These are phyloP conservation scores for Metopia argyrocephala DNA, from an alignment of 2,888 invertebrate species.

Conservation along the genomic window DNA sequence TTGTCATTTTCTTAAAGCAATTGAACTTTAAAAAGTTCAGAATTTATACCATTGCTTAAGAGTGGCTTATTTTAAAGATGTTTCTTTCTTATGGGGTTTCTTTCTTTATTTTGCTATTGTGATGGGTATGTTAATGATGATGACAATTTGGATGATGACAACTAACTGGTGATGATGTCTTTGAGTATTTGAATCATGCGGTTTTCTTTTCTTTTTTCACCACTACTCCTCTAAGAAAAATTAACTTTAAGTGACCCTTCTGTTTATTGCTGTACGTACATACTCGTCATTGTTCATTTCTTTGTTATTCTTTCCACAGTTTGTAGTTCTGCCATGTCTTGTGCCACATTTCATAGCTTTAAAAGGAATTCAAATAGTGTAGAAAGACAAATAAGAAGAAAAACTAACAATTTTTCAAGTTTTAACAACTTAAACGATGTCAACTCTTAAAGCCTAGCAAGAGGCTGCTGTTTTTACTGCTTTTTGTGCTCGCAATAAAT, in stretches of 20 bases:
- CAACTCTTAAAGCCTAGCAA: no score
- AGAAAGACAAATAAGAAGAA: no score
- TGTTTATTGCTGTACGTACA: slow-evolving; percentile 31
- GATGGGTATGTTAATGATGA: slow-evolving; percentile 19
- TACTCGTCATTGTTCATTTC: slow-evolving; percentile 3
- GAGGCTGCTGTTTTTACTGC: slow-evolving; percentile 27
- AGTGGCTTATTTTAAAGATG: no score
- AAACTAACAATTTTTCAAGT: slow-evolving; percentile 12
- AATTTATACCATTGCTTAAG: neutral
- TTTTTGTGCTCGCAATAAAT: no score
- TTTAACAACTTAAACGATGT: slow-evolving; percentile 45
- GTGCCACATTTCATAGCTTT: neutral
- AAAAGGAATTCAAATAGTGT: slow-evolving; percentile 33
- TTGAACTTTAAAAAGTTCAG: slow-evolving; percentile 35
- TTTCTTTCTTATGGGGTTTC: neutral
- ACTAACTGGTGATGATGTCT: slow-evolving; percentile 17
- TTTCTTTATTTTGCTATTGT: neutral
- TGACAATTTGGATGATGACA: no score
- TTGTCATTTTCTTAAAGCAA: no score
- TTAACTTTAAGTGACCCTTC: slow-evolving; percentile 60
- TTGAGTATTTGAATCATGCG: slow-evolving; percentile 51
- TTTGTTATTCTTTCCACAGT: slow-evolving; percentile 25
- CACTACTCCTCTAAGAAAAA: slow-evolving; percentile 28
- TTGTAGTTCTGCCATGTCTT: no score
- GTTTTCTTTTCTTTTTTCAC: neutral